Conservation (phyloP, 1,140 invertebrate genomes). For the Macrotrachela quadricornifera region DNA sequence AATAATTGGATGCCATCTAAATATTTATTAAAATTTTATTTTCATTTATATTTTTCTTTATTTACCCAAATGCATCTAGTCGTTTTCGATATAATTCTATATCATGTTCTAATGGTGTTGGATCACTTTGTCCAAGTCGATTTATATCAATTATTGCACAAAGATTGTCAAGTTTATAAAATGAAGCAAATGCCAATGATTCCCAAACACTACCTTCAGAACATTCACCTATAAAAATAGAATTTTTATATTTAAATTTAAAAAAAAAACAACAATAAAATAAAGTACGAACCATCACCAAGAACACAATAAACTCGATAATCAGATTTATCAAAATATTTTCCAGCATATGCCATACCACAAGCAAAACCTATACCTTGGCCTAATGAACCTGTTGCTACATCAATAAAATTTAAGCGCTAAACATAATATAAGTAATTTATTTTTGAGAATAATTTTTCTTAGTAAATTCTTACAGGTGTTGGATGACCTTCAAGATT, state of each 20-base stretch:
- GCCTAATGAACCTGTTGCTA: conserved; percentile 87
- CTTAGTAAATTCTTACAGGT: conserved; percentile 36
- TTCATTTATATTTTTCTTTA: too few relatives aligned
- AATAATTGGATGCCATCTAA: conserved; percentile 58
- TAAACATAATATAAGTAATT: conserved; percentile 13
- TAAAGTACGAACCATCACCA: too few relatives aligned
- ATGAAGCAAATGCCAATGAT: conserved; percentile 69
- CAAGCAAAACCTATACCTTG: conserved; percentile 82
- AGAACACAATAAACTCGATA: conserved; percentile 75
- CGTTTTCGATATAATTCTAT: conserved; percentile 68
- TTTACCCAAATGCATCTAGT: conserved; percentile 76
- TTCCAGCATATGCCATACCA: conserved; percentile 95
- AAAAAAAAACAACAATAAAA: too few relatives aligned
- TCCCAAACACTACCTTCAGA: conserved; percentile 98
- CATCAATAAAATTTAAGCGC: conserved; percentile 85
- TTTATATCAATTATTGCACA: conserved; percentile 95
- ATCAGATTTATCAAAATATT: conserved; percentile 77
- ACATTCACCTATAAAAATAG: too few relatives aligned
- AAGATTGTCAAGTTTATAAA: conserved; percentile 87
- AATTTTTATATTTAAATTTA: too few relatives aligned
- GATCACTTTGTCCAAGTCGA: conserved; percentile 80
- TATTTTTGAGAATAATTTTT: not conserved
- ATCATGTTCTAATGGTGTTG: conserved; percentile 72
- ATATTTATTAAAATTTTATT: too few relatives aligned
- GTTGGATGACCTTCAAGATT: conserved; percentile 98